Evolutionary conservation across 2,797 vertebrate species (phyloP), one percentile per base, ranked within the genome.

Genomic region (Gastrophryne carolinensis): DNA sequence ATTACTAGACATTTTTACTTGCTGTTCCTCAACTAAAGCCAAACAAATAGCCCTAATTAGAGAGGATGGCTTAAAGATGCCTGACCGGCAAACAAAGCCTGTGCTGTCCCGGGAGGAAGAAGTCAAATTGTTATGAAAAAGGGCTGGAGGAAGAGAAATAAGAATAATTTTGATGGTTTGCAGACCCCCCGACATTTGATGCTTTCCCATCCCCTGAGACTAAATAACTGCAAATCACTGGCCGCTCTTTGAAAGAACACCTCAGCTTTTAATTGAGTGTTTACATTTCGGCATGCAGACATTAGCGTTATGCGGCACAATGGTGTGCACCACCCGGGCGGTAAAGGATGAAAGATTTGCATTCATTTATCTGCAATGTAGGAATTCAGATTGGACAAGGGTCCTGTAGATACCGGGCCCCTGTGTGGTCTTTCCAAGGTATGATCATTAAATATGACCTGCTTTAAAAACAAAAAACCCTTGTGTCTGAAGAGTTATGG

Each of bases 181-280:
- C 69, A 72, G 58, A 57, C 35, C 27, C n/a, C 49, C 17, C 19
- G 72, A 73, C 50, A 57, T 49, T 3, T n/a, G 37, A 65, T 65
- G 21, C 37, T 65, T 72, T 29, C 26, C 17, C 37, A 65, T 65
- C 52, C 54, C 69, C 23, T 44, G 60, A 73, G 60, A 53, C 71
- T 57, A 56, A 73, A 64, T 73, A 73, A 73, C 35, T 73, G 61
- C 61, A 56, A 65, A 73, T 73, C 61, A 73, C 56, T 56, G 39
- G 44, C 47, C 70, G 37, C 23, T 34, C 71, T 35, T 66, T 27
- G 17, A 41, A 41, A 72, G 54, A 73, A 52, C 24, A 73, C 61
- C 61, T 65, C 26, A 65, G 35, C 13, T 65, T 65, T 57, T 63
- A 64, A 64, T 73, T 73, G 54, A 23, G 26, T 73, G 58, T 73